Base-by-base conservation (phyloP, 2,888 invertebrate species). In the Cotesia congregata region DNA sequence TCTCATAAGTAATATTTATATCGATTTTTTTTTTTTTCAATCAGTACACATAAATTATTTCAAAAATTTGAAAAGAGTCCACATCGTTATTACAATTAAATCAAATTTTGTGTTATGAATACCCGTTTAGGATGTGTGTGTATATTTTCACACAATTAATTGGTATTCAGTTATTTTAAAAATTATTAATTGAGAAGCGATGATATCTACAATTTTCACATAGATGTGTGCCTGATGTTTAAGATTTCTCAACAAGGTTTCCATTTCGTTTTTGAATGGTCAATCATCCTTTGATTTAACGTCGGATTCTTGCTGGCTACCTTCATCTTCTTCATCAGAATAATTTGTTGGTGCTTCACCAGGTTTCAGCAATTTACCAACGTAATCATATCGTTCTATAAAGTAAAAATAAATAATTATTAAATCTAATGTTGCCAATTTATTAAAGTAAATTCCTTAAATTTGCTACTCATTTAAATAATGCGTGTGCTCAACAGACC, bases 311-410 rank as follows among this genome's bases (percentile, higher is more conserved):
- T 89, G 90, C 75, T 87, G 89, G 79, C 88, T 88, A 69, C 87
- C 88, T 90, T 94, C 89, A 84, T 93, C 93, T 83, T 98, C 97
- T 85, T 97, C 97, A 85, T 98, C 97, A 0, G 97, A 96, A 90
- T 98, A 98, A 88, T 94, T 96, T 78, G 94, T 94, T 0, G 97
- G 95, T 85, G 95, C 93, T 86, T 98, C 98, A 9, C 97, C 98
- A 0, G 97, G 97, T 87, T 95, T 97, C 87, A 98, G 90, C 74
- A 98, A 91, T 86, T 94, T 94, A 15, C 98, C 98, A 60, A 98
- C 96, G 80, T 95, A 93, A 62, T 96, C 95, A 90, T 98, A 98
- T 90, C 96, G 97, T 92, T 98, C 98, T 97, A 92, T 7, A 93
- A 92, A 79, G 80, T 78, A 79, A 76, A 81, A 68, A 68, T 7